Evolutionary conservation across 2,797 vertebrate species (phyloP).

Genomic region (Phalanger gymnotis): DNA sequence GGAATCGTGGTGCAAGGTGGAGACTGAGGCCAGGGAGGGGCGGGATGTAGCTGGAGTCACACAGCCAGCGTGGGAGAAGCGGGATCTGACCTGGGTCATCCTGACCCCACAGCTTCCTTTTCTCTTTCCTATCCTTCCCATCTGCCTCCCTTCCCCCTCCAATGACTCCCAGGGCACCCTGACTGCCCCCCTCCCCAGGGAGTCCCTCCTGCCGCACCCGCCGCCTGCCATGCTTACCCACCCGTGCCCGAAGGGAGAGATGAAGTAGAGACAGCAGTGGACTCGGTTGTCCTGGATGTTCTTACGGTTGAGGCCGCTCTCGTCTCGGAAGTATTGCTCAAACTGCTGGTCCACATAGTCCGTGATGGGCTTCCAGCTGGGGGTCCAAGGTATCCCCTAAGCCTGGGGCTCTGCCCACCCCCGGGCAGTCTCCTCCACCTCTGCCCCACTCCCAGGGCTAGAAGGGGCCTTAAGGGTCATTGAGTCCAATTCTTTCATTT

Average conservation of each 20-base stretch:
- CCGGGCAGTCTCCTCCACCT: too few species aligned
- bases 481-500: neutral
- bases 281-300: slow-evolving; percentile 99
- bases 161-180: too few species aligned
- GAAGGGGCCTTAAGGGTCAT: too few species aligned
- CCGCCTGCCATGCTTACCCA: slow-evolving; percentile 74
- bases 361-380: slow-evolving; percentile 97
- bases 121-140: neutral
- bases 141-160: too few species aligned
- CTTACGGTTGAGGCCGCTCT: slow-evolving; percentile 97
- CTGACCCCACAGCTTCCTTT: neutral
- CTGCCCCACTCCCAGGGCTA: too few species aligned
- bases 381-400: slow-evolving; percentile 16
- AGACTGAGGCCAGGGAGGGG: neutral
- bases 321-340: slow-evolving; percentile 98
- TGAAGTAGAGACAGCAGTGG: slow-evolving; percentile 99
- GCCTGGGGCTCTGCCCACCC: neutral
- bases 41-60: neutral
- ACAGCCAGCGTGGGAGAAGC: neutral
- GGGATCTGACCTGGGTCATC: neutral
- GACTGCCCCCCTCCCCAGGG: too few species aligned
- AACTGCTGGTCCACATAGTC: slow-evolving; percentile 99
- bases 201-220: too few species aligned
- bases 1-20: too few species aligned
- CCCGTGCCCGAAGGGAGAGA: slow-evolving; percentile 98